phyloP scores from a whole-genome alignment of 2,113 vertebrate genomes.

The Conger conger region DNA sequence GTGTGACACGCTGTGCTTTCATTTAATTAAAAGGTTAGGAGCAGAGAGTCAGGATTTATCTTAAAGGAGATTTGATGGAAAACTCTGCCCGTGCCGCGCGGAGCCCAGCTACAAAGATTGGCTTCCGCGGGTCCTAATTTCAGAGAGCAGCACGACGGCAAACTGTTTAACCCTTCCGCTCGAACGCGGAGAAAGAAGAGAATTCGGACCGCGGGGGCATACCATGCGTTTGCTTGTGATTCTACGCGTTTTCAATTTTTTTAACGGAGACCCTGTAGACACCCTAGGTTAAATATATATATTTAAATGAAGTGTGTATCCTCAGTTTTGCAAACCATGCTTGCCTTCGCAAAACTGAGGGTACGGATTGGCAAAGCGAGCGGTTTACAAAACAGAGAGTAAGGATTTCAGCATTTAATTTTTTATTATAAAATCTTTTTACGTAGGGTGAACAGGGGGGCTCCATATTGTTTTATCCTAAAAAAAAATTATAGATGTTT shows the following conservation, averaged over 20 bases:
- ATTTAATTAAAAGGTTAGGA: conserved; percentile 24
- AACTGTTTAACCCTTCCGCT: conserved; percentile 12
- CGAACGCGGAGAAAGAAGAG: not conserved
- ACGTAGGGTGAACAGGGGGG: too few relatives aligned
- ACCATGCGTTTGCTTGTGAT: not conserved
- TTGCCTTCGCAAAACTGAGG: too few relatives aligned
- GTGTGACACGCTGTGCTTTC: not conserved
- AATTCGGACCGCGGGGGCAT: not conserved
- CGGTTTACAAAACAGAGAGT: too few relatives aligned
- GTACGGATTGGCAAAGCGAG: too few relatives aligned
- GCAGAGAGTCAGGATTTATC: conserved; percentile 6
- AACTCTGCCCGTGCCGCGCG: not conserved
- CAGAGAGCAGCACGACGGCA: not conserved
- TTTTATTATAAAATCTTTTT: too few relatives aligned
- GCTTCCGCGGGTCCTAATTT: not conserved
- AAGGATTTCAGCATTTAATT: too few relatives aligned
- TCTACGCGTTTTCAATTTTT: not conserved
- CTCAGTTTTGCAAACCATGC: not conserved
- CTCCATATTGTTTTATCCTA: too few relatives aligned
- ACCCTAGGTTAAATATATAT: too few relatives aligned
- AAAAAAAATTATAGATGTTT: too few relatives aligned
- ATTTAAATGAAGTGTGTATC: too few relatives aligned
- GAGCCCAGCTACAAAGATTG: not conserved
- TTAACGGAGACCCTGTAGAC: too few relatives aligned
- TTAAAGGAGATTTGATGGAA: conserved; percentile 12